Conservation (phyloP, 2,888 invertebrate species). For the Linyphia triangularis region DNA sequence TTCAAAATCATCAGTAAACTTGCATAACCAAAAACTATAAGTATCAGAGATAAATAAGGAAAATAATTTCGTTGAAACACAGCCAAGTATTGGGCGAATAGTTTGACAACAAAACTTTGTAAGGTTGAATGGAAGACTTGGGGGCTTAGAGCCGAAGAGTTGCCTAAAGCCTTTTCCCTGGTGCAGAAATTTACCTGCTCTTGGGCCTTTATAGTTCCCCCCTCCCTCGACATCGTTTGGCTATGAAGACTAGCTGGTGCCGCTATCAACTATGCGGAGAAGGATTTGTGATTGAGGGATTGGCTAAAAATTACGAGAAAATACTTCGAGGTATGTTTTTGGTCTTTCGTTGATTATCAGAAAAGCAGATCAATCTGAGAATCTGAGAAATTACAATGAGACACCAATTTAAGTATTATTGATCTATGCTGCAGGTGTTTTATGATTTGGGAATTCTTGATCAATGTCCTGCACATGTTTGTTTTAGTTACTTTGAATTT, state of each 20-base stretch:
- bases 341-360: neutral
- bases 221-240: neutral
- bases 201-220: neutral
- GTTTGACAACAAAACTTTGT: neutral
- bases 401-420: too few relatives aligned
- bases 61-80: too few relatives aligned
- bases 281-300: neutral
- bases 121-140: neutral
- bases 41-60: too few relatives aligned
- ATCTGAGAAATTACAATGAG: too few relatives aligned
- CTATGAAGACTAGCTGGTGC: constrained; percentile 8
- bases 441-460: too few relatives aligned
- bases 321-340: neutral
- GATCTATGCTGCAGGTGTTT: too few relatives aligned
- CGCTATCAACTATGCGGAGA: constrained; percentile 20
- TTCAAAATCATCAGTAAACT: too few relatives aligned
- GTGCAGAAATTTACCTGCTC: constrained; percentile 29
- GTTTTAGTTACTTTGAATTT: too few relatives aligned
- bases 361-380: too few relatives aligned
- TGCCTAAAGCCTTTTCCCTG: neutral
- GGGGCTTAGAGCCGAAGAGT: constrained; percentile 2
- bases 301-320: neutral
- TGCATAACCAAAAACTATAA: too few relatives aligned
- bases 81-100: neutral
- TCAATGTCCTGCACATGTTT: too few relatives aligned